Evolutionary conservation across 2,797 vertebrate species (phyloP), one percentile per base, ranked within the genome.

Genomic region (Schizopygopsis pylzovi): DNA sequence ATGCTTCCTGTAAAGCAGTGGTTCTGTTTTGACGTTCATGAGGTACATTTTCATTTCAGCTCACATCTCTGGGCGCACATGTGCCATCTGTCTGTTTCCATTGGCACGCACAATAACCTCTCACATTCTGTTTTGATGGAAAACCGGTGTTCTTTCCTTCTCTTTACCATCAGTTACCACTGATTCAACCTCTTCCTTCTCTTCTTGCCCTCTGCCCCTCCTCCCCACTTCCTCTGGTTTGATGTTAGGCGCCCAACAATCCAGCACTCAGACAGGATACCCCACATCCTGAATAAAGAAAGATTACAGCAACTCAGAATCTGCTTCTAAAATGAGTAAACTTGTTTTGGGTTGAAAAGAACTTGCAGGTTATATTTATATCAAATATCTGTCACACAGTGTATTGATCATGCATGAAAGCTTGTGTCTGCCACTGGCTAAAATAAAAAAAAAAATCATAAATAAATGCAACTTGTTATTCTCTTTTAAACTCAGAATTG

Each of bases 171-270:
- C 22, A 68, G 85, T 83, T 70, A 22, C 84, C 87, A 90, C 89
- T 89, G 33, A 54, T 54, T 76, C 71, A 79, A 70, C 78, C 63
- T 81, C 56, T 85, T 86, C 82, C 85, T 88, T 89, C 81, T 91
- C 90, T 76, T 86, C 84, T 87, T 90, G 89, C 83, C 85, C 90
- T 87, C 89, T 89, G 84, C 91, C 89, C 93, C 92, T 88, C 91
- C 89, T 92, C 90, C 92, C 91, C 92, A 91, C 91, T 94, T 95
- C 93, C 92, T 92, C 79, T 70, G 91, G 93, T 95, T 94, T 95
- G 92, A 94, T 94, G 92, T 91, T 1, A 10, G 72, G 82, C 85
- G 82, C 86, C 88, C 87, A 89, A 90, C 87, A 90, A 85, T 88
- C 87, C 83, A 54, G 78, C 72, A 88, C 78, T 87, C 92, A 94